Conservation (phyloP, 2,797 vertebrate species). For the Poecilia wingei region DNA sequence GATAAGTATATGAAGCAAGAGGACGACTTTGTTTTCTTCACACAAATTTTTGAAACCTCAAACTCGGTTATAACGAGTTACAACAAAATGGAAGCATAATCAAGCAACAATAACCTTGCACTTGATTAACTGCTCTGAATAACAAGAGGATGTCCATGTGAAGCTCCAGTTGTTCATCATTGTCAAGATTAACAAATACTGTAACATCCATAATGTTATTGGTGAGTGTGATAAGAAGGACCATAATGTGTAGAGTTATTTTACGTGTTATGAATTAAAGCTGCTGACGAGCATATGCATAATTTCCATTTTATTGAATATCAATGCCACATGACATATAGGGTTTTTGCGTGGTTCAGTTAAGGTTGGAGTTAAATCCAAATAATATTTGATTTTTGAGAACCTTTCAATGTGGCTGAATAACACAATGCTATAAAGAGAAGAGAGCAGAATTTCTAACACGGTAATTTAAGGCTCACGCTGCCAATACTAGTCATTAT, state of each 20-base stretch:
- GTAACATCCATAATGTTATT: not conserved
- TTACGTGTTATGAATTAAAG: not conserved
- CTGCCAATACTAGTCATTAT: not conserved
- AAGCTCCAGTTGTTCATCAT: not conserved
- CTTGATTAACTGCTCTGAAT: not conserved
- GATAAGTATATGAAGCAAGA: too few relatives aligned
- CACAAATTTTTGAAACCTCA: not conserved
- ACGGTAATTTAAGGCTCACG: not conserved
- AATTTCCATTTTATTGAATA: not conserved
- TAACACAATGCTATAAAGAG: not conserved
- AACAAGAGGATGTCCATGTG: not conserved
- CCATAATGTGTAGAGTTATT: not conserved
- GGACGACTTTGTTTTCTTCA: not conserved
- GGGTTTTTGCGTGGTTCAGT: not conserved
- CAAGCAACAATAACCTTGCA: not conserved
- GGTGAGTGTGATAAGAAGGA: not conserved
- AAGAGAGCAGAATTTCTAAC: not conserved
- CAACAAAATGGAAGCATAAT: not conserved
- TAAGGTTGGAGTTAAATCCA: not conserved
- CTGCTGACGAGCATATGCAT: not conserved
- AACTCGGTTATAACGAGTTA: not conserved
- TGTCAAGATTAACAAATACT: not conserved
- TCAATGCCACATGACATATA: not conserved
- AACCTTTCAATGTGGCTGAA: not conserved
- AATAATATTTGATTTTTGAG: not conserved